phyloP scores from a whole-genome alignment of 2,888 invertebrate species.

The Ecliptopera silaceata region DNA sequence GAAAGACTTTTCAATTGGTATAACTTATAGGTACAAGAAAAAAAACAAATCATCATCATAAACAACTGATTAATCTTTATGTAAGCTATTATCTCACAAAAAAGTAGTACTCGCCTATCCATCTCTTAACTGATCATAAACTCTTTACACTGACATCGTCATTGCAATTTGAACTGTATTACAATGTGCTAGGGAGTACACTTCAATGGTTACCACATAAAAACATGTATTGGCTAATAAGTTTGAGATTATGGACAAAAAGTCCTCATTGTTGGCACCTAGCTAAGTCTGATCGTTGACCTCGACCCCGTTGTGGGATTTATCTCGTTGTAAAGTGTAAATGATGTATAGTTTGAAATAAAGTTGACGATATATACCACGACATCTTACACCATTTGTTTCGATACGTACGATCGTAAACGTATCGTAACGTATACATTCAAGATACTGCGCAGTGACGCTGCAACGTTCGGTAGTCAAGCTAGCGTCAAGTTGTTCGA shows the following conservation, averaged over 20 bases:
- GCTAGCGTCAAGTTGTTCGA: too few species aligned
- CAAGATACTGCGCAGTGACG: too few species aligned
- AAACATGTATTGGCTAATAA: constrained; percentile 35
- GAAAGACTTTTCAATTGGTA: too few species aligned
- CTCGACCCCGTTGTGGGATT: constrained; percentile 38
- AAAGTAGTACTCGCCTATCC: constrained; percentile 23
- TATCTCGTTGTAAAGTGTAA: constrained; percentile 15
- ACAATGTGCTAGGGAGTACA: constrained; percentile 7
- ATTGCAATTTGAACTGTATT: constrained; percentile 25
- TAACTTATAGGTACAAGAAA: too few species aligned
- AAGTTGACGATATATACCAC: background rate
- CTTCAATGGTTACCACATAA: constrained; percentile 10
- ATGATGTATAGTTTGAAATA: background rate
- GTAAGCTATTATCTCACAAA: constrained; percentile 19
- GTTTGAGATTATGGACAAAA: constrained; percentile 39
- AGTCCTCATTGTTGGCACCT: constrained; percentile 52
- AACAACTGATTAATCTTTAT: constrained; percentile 2
- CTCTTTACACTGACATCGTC: constrained; percentile 25
- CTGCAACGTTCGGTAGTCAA: too few species aligned
- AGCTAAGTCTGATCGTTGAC: constrained; percentile 35
- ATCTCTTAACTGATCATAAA: constrained; percentile 26
- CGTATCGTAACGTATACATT: too few species aligned
- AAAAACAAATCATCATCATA: too few species aligned
- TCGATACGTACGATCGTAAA: too few species aligned
- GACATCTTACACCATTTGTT: too few species aligned